Evolutionary conservation across 2,113 vertebrate species (phyloP), one percentile per base, ranked within the genome.

Genomic region (Tachysurus fulvidraco): DNA sequence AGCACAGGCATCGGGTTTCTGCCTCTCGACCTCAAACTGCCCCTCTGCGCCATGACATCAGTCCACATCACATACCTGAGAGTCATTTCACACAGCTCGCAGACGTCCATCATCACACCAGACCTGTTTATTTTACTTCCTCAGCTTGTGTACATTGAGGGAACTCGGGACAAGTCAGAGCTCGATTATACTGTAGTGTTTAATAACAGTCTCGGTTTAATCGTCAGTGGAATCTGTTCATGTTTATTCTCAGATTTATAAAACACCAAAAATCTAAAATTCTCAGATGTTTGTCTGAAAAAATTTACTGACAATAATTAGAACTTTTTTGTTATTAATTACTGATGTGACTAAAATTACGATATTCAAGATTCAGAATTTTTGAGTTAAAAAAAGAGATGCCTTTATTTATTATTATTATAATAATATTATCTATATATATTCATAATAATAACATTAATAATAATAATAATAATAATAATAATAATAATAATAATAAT

Each of bases 1-100:
- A 73, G 65, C 64, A 55, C 23, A 21, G 11, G 82, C 10, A 25
- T 83, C 82, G 69, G 82, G 82, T 83, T 83, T 83, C 82, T 71
- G 17, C 62, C 65, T 41, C 82, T 16, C 17, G 11, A 71, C 82
- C 82, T 71, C 82, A 41, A 73, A 83, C 52, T 9, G 65, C 82
- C 65, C 82, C 46, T 41, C 52, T 83, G 65, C 10, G 65, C n/a
- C 41, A 73, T 73, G 52, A 83, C 65, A 4, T 83, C 82, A 83
- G 41, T n/a, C 25, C 62, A 10, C 62, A 28, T 46, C 44, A 21
- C 65, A 21, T 41, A 67, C 65, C 57, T 81, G 78, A 44, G 30
- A 6, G 23, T 59, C 8, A 3, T 57, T 59, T 12, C 13, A 57
- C 73, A 54, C 74, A 16, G 74, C 74, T 30, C 52, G 5, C 77